These are phyloP conservation scores for Diphyllodes magnificus DNA, from an alignment of 2,113 vertebrate genomes.

Conservation along the genomic window DNA sequence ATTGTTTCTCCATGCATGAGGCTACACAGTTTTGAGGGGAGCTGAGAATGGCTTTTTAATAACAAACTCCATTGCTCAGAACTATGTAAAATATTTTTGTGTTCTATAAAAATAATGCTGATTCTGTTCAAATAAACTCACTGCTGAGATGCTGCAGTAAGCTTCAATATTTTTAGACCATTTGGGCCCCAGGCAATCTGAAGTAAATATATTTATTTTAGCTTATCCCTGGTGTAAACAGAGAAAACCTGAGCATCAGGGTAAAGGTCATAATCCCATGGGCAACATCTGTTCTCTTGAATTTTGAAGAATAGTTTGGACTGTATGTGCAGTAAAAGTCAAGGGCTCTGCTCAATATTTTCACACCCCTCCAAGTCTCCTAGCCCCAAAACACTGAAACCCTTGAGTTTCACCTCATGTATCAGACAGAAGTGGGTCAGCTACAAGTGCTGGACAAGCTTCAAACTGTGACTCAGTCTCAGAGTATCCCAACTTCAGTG, in stretches of 20 bases:
- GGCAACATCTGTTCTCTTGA: neutral
- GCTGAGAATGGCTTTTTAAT: neutral
- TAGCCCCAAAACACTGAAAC: neutral
- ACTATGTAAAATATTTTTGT: neutral
- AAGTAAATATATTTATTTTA: slow-evolving; percentile 48
- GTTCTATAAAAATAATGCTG: slow-evolving; percentile 20
- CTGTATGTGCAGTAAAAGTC: neutral
- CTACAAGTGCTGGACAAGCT: neutral
- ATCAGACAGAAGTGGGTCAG: neutral
- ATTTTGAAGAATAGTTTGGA: slow-evolving; percentile 17
- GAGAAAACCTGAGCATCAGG: slow-evolving; percentile 50
- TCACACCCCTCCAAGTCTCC: neutral
- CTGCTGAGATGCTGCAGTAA: neutral
- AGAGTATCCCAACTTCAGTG: neutral
- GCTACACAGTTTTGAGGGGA: neutral
- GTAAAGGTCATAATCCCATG: slow-evolving; percentile 37
- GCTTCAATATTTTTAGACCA: slow-evolving; percentile 37
- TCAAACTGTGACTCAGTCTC: neutral
- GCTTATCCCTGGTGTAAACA: slow-evolving; percentile 15
- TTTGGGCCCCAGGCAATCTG: slow-evolving; percentile 17
- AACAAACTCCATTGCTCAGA: neutral
- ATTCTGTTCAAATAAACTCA: slow-evolving; percentile 33
- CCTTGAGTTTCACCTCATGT: neutral
- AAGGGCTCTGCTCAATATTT: neutral
- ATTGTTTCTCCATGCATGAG: neutral